These are phyloP conservation scores for Patella caerulea DNA, from an alignment of 2,888 invertebrate genomes.

Conservation along the genomic window DNA sequence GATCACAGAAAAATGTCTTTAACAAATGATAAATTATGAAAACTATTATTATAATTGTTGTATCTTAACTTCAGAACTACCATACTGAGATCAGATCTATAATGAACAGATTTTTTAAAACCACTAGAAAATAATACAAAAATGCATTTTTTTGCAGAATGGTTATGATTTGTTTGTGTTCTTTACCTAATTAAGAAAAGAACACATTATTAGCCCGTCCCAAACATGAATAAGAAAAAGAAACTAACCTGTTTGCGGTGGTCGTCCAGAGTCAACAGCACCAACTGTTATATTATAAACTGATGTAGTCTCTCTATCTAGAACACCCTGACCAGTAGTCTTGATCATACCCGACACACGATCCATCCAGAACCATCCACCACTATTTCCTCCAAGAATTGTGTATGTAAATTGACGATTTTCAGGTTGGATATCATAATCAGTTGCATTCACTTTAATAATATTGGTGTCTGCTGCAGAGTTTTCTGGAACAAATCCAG, in stretches of 20 bases:
- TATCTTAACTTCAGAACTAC: not conserved
- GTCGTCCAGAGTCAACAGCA: constrained; percentile 60
- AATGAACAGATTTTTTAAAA: not conserved
- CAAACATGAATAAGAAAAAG: not conserved
- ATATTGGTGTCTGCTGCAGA: constrained; percentile 87
- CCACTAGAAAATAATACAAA: no score
- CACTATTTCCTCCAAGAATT: constrained; percentile 54
- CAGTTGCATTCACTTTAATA: constrained; percentile 85
- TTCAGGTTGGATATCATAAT: constrained; percentile 54
- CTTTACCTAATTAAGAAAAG: not conserved
- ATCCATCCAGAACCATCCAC: constrained; percentile 52
- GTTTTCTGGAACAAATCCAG: constrained; percentile 87
- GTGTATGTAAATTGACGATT: constrained; percentile 59
- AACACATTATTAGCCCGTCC: not conserved
- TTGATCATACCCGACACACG: constrained; percentile 49
- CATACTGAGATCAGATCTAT: not conserved
- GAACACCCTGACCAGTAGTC: constrained; percentile 47
- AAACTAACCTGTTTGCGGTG: constrained; percentile 60
- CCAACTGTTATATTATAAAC: constrained; percentile 58
- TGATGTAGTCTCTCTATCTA: constrained; percentile 61
- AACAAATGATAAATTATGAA: no score
- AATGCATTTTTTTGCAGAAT: not conserved
- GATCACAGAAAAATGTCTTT: no score
- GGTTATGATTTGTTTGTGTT: not conserved
- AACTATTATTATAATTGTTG: not conserved